A percentile compares a stretch with the other conserved stretches of the same genome.
Conservation (phyloP, 1,140 invertebrate species). For the Trichogramma pretiosum region DNA sequence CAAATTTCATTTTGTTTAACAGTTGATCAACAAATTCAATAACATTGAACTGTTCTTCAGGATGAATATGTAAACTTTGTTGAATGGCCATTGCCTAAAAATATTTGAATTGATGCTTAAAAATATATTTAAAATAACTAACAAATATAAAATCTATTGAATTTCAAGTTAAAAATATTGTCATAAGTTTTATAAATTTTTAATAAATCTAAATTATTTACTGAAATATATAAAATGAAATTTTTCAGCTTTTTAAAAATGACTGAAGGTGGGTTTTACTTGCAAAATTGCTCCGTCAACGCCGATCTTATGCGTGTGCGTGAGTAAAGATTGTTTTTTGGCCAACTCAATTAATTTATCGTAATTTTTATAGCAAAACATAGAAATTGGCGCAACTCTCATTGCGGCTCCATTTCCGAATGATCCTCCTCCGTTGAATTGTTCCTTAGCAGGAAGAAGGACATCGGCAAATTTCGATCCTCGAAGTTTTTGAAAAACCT, state of each 20-base stretch:
- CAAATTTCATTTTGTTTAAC: conserved; percentile 50
- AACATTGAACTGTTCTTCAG: conserved; percentile 41
- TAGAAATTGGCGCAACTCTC: conserved; percentile 61
- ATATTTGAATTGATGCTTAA: no score
- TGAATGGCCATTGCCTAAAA: conserved; percentile 50
- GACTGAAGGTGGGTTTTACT: conserved; percentile 30
- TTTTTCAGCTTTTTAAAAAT: no score
- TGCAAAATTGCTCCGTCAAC: conserved; percentile 63
- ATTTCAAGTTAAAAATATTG: not conserved
- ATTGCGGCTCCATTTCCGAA: conserved; percentile 74
- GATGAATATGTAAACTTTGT: conserved; percentile 44
- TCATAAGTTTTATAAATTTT: not conserved
- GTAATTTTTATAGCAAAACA: conserved; percentile 53
- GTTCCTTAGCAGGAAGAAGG: conserved; percentile 55
- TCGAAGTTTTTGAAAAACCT: conserved; percentile 57
- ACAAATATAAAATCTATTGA: not conserved
- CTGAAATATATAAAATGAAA: no score
- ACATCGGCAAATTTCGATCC: conserved; percentile 53
- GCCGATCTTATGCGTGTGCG: conserved; percentile 58
- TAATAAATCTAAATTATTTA: not conserved
- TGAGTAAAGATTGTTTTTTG: conserved; percentile 50
- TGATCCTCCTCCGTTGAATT: conserved; percentile 65
- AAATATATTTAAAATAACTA: conserved; percentile 14
- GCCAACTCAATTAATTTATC: conserved; percentile 46
- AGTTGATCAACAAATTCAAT: conserved; percentile 49